Evolutionary conservation across 2,797 vertebrate genomes (phyloP), one percentile per base, ranked within the genome.

Genomic region (Aselliscus stoliczkanus): DNA sequence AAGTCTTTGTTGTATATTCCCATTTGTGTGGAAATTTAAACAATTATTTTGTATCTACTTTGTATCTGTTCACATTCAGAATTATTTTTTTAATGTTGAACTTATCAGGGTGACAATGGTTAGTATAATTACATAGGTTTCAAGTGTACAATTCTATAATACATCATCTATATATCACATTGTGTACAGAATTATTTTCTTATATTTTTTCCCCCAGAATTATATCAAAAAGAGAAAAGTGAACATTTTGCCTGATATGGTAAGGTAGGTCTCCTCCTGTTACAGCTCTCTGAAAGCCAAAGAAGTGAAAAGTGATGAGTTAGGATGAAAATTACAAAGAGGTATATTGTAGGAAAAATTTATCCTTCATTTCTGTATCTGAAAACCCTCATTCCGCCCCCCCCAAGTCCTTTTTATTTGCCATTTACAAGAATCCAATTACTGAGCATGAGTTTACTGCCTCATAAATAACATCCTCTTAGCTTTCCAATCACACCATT

Each of bases 401-500:
- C 50, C 52, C 52, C 5, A 70, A 92, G 39, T 91, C 67, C 47
- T 65, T 87, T 98, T 97, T 88, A 93, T 97, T 81, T 97, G 73
- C 82, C 95, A 82, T 94, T 98, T 93, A 95, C 86, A 92, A 97
- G 69, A 98, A 97, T 97, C 89, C 73, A 97, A 92, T 94, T 96
- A 96, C 84, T 85, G 81, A 84, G 93, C 31, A 70, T 67, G 88
- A 97, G 93, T 34, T 96, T 96, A 90, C 84, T 85, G 29, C 86
- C 79, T 80, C 92, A 91, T 97, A 98, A 98, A 97, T 97, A 98
- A 96, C 95, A 82, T 92, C 93, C 82, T 96, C 92, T 98, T 97
- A 96, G 65, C 67, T 98, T 98, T 98, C 96, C 90, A 92, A 93
- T 97, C 97, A 95, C 97, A 97, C 81, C 62, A 89, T 96, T 95